phyloP scores from a whole-genome alignment of 2,888 invertebrate genomes.

The Tridacna crocea region DNA sequence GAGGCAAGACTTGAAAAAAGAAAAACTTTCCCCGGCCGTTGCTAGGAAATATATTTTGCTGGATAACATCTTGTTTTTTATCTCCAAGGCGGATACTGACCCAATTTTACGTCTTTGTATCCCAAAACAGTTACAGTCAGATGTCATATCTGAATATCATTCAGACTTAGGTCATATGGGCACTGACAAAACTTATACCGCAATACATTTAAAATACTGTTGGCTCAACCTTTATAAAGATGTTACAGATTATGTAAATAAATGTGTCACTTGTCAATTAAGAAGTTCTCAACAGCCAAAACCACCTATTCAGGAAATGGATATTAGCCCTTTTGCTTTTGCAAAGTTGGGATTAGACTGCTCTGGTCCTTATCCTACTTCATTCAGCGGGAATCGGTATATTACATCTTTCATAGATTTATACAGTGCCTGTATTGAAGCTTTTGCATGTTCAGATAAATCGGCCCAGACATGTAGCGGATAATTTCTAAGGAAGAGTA shows the following conservation, averaged over 20 bases:
- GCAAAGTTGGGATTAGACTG: conserved; percentile 19
- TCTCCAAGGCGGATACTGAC: background rate
- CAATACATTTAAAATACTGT: background rate
- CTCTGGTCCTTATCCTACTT: conserved; percentile 19
- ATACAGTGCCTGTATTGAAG: too few species aligned
- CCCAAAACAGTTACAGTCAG: background rate
- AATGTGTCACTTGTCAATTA: background rate
- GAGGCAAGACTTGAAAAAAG: background rate
- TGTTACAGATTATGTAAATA: background rate
- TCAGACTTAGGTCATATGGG: background rate
- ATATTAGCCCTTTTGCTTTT: conserved; percentile 7
- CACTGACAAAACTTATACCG: conserved; percentile 1
- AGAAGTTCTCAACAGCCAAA: background rate
- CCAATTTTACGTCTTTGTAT: background rate
- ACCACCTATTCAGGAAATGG: conserved; percentile 10
- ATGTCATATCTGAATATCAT: conserved; percentile 1
- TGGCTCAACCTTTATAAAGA: conserved; percentile 6
- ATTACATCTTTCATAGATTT: background rate
- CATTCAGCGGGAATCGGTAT: background rate
- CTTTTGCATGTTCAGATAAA: conserved; percentile 39
- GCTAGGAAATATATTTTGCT: background rate
- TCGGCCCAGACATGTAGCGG: too few species aligned
- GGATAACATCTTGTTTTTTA: background rate
- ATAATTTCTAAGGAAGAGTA: too few species aligned
- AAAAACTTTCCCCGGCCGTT: background rate